phyloP scores from a whole-genome alignment of 2,888 invertebrate species.

The Argyresthia goedartella region DNA sequence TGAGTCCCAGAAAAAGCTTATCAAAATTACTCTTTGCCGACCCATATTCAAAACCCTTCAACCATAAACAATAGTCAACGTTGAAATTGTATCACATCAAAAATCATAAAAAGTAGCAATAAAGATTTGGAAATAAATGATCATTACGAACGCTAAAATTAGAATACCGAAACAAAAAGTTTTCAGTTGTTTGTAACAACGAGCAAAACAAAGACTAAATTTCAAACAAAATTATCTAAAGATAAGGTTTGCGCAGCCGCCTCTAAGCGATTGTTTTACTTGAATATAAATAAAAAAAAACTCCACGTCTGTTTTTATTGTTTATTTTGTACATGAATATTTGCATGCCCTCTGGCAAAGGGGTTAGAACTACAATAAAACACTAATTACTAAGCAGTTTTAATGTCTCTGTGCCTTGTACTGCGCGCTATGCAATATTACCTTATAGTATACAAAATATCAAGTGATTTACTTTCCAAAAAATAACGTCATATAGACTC shows the following conservation, averaged over 20 bases:
- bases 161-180: not conserved
- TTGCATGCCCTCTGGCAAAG: slow-evolving; percentile 23
- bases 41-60: too few species aligned
- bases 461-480: too few species aligned
- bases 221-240: slow-evolving; percentile 1
- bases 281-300: slow-evolving; percentile 18
- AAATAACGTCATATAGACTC: too few species aligned
- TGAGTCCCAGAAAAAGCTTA: too few species aligned
- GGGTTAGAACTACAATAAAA: slow-evolving; percentile 24
- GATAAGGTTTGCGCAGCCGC: not conserved
- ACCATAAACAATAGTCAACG: too few species aligned
- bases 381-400: slow-evolving; percentile 29
- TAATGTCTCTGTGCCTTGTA: slow-evolving; percentile 2
- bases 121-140: not conserved
- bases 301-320: slow-evolving; percentile 16
- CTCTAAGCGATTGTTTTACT: slow-evolving; percentile 1
- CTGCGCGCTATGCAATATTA: too few species aligned
- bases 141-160: not conserved
- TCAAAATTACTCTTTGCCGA: too few species aligned
- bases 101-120: not conserved
- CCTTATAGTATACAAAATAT: too few species aligned
- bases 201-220: slow-evolving; percentile 2
- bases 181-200: too few species aligned
- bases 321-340: slow-evolving; percentile 22
- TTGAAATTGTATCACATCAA: too few species aligned